Evolutionary conservation across 2,888 invertebrate genomes (phyloP).

Genomic region (Nomada goodeniana): DNA sequence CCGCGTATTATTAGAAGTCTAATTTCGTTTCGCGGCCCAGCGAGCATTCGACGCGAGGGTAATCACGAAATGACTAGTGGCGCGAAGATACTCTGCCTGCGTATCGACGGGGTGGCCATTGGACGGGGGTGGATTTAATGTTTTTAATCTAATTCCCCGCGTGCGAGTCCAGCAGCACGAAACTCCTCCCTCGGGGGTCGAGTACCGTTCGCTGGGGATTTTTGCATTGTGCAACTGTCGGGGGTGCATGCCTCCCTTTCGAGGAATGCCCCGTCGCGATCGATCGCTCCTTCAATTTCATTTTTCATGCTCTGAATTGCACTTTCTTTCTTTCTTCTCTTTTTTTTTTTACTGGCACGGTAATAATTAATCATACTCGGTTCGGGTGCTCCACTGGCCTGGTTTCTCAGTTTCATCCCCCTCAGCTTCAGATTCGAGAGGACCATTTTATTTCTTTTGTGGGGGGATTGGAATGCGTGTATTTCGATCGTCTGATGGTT

Average conservation of each 20-base stretch:
- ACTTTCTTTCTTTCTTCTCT: conserved; percentile 11
- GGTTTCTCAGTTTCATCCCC: neutral
- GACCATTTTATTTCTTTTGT: too few relatives aligned
- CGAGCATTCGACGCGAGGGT: conserved; percentile 68
- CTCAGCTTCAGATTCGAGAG: neutral
- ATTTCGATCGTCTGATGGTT: too few relatives aligned
- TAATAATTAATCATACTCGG: neutral
- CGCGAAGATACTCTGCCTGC: conserved; percentile 34
- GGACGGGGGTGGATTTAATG: conserved; percentile 72
- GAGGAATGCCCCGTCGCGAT: conserved; percentile 64
- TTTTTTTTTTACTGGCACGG: neutral
- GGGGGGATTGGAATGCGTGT: too few relatives aligned
- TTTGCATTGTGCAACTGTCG: conserved; percentile 64
- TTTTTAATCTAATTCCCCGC: conserved; percentile 77
- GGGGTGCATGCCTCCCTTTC: conserved; percentile 59
- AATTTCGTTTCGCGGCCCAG: conserved; percentile 75
- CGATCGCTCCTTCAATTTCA: conserved; percentile 57
- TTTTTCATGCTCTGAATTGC: conserved; percentile 50
- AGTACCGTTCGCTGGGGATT: conserved; percentile 65
- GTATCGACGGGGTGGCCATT: neutral
- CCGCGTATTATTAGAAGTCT: conserved; percentile 73
- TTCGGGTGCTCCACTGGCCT: neutral
- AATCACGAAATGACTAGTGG: conserved; percentile 73
- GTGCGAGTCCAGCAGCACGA: conserved; percentile 62
- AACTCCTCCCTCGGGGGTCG: conserved; percentile 64